These are phyloP conservation scores for Drosophila subobscura DNA, from an alignment of 1,140 invertebrate species.

Conservation along the genomic window DNA sequence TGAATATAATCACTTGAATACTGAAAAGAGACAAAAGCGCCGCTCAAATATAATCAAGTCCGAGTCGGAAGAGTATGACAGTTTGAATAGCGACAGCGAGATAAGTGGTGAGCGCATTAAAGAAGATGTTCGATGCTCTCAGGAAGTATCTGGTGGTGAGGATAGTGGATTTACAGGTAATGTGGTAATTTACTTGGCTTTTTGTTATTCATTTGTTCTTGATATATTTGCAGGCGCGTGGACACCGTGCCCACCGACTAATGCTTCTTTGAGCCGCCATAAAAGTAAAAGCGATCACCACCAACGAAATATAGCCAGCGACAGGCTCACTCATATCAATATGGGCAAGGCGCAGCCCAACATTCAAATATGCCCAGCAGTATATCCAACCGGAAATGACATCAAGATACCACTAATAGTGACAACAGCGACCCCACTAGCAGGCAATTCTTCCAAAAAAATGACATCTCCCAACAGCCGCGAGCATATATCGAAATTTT, in stretches of 20 bases:
- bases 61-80: slow-evolving; percentile 87
- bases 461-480: slow-evolving; percentile 41
- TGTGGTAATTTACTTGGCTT: too few relatives aligned
- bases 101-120: slow-evolving; percentile 49
- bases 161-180: too few relatives aligned
- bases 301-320: slow-evolving; percentile 30
- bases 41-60: slow-evolving; percentile 83
- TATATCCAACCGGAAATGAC: slow-evolving; percentile 47
- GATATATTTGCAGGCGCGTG: slow-evolving; percentile 33
- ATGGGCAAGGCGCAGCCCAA: slow-evolving; percentile 45
- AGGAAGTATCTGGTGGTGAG: too few relatives aligned
- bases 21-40: slow-evolving; percentile 58
- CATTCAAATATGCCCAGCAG: slow-evolving; percentile 51
- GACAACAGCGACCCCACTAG: slow-evolving; percentile 38
- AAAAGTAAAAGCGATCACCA: slow-evolving; percentile 43
- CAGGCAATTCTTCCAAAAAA: slow-evolving; percentile 32
- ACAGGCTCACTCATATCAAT: slow-evolving; percentile 29
- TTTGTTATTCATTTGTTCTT: too few relatives aligned
- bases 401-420: slow-evolving; percentile 46
- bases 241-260: slow-evolving; percentile 40
- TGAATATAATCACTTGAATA: slow-evolving; percentile 53
- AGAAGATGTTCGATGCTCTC: too few relatives aligned
- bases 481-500: slow-evolving; percentile 58
- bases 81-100: slow-evolving; percentile 86
- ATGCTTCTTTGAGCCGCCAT: slow-evolving; percentile 56